Evolutionary conservation across 2,113 vertebrate species (phyloP), one percentile per base, ranked within the genome.

Genomic region (Paracanthobrama guichenoti): DNA sequence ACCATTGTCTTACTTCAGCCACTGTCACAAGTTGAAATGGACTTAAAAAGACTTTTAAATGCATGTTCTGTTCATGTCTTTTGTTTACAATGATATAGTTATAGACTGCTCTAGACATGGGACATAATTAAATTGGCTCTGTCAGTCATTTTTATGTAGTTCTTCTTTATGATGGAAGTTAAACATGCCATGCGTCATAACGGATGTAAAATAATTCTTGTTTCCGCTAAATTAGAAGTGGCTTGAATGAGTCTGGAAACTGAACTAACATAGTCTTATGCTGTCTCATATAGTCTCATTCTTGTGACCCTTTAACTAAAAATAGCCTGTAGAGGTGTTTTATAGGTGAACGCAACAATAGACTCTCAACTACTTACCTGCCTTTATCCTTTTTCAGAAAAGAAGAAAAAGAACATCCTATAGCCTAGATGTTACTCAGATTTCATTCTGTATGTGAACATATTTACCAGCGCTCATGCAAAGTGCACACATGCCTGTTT

Each of bases 1-100:
- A 84, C 77, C 82, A 81, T 86, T 77, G 72, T 79, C 69, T 81
- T 62, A 57, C 79, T 81, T 44, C 44, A 79, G 72, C 55, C 35
- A 28, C 46, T 62, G 55, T 78, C 76, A 39, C 62, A 42, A 59
- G 73, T n/a, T 26, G 59, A 62, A 12, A 24, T 24, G 6, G 53
- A 55, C 48, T 50, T 39, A 11, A 16, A 50, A 10, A 59, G 55
- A n/a, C 22, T 62, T 62, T 62, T 26, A 26, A 62, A 62, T 24
- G 4, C 59, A 62, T 24, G 24, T 13, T 55, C 53, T 55, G 53
- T 55, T 20, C 53, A 55, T 55, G 53, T 20, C 18, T 55, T 55
- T 55, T 9, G 18, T 55, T 55, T 8, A 55, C 53, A 22, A 13
- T 73, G 81, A 75, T 24, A 35, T 42, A 62, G 50, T 83, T 83